Conservation (phyloP, 2,888 invertebrate species). For the Heliothis peltigera region DNA sequence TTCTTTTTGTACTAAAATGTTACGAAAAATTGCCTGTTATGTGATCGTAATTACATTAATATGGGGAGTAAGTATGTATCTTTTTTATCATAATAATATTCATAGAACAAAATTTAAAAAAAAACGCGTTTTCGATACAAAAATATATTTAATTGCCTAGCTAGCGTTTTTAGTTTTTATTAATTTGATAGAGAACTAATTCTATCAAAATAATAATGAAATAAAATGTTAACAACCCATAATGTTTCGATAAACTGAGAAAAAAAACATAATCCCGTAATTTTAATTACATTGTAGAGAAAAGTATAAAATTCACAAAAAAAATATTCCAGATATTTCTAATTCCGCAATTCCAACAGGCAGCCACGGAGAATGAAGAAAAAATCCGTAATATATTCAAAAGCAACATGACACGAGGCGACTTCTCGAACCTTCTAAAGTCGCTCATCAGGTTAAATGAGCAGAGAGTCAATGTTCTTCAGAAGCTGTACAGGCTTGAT, state of each 20-base stretch:
- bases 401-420: conserved; percentile 35
- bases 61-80: conserved; percentile 51
- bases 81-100: conserved; percentile 27
- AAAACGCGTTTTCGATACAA: too few relatives aligned
- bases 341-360: conserved; percentile 32
- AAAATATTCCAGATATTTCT: conserved; percentile 4
- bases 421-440: conserved; percentile 47
- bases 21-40: conserved; percentile 14
- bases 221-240: too few relatives aligned
- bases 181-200: too few relatives aligned
- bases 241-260: too few relatives aligned
- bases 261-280: not conserved
- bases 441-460: conserved; percentile 57
- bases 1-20: conserved; percentile 23
- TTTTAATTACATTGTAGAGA: not conserved
- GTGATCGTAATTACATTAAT: conserved; percentile 22
- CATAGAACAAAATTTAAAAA: not conserved
- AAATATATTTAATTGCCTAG: too few relatives aligned
- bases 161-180: too few relatives aligned
- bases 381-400: conserved; percentile 20
- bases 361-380: conserved; percentile 12
- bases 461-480: conserved; percentile 31
- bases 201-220: too few relatives aligned
- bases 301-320: not conserved
- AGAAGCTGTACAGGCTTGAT: conserved; percentile 34